phyloP scores from a whole-genome alignment of 37 sponge, comb jelly and placozoan species.

The Ianthella basta region DNA sequence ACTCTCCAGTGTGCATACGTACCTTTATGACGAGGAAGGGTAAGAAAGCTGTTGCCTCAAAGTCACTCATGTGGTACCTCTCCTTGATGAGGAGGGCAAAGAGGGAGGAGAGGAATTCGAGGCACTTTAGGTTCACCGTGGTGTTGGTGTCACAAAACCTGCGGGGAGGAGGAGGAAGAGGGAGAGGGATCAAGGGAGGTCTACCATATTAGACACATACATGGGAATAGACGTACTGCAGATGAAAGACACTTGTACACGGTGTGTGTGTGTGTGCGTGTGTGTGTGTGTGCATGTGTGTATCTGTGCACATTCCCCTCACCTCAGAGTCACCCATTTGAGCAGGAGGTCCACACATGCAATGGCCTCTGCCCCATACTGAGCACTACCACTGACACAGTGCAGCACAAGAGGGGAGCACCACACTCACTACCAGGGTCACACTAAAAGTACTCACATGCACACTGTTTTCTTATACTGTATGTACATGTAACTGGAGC shows the following conservation, averaged over 20 bases:
- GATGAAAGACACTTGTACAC: neutral
- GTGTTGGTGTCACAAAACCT: constrained; percentile 78
- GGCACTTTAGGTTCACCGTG: constrained; percentile 78
- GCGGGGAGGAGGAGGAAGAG: too few species aligned
- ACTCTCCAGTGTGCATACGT: too few species aligned
- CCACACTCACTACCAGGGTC: neutral
- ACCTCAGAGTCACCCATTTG: constrained; percentile 83
- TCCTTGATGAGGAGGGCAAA: constrained; percentile 62
- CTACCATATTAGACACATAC: too few species aligned
- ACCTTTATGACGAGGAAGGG: constrained; percentile 86
- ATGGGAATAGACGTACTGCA: neutral
- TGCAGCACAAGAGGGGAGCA: neutral
- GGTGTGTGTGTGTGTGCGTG: constrained; percentile 15
- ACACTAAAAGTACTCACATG: too few species aligned
- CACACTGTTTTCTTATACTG: too few species aligned
- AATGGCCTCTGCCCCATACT: constrained; percentile 63
- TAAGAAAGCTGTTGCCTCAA: constrained; percentile 78
- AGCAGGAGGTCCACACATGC: constrained; percentile 75
- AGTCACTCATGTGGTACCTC: constrained; percentile 71
- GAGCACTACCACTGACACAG: constrained; percentile 23
- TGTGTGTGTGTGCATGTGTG: neutral
- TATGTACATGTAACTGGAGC: too few species aligned
- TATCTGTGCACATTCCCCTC: neutral
- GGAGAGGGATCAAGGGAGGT: too few species aligned
- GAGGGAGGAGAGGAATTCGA: constrained; percentile 68